These are phyloP conservation scores for Mimachlamys varia DNA, from an alignment of 2,888 invertebrate genomes.

Conservation along the genomic window DNA sequence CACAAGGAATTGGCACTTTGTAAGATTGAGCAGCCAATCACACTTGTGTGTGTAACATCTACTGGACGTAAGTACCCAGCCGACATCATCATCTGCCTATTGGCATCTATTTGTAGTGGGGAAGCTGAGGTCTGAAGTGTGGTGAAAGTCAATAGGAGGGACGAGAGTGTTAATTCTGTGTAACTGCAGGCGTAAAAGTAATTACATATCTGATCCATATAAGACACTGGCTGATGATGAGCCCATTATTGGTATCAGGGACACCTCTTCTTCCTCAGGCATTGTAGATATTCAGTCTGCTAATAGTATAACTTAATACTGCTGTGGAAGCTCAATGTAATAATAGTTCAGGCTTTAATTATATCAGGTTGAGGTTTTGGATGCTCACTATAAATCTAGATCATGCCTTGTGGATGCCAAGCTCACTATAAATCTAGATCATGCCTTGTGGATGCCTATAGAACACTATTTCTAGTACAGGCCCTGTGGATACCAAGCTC, in stretches of 20 bases:
- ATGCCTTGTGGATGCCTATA: too few relatives aligned
- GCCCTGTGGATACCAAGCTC: too few relatives aligned
- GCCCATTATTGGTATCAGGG: not conserved
- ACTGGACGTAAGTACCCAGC: not conserved
- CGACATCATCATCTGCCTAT: not conserved
- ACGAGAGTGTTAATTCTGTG: not conserved
- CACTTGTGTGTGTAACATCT: not conserved
- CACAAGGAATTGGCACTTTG: not conserved
- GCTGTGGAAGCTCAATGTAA: too few relatives aligned
- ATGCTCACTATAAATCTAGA: too few relatives aligned
- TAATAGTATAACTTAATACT: too few relatives aligned
- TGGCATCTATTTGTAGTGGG: not conserved
- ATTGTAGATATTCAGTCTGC: too few relatives aligned
- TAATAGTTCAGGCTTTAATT: too few relatives aligned
- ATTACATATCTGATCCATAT: not conserved
- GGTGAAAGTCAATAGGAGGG: not conserved
- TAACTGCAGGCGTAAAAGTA: not conserved
- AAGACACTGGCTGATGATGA: too few relatives aligned
- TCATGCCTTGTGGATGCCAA: too few relatives aligned
- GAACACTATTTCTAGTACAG: too few relatives aligned
- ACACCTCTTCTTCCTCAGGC: not conserved
- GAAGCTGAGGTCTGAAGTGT: not conserved
- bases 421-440: too few relatives aligned
- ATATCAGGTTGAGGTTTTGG: too few relatives aligned
- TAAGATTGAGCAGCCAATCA: not conserved